Evolutionary conservation across 37 sponge, comb jelly and placozoan species (phyloP), one percentile per base, ranked within the genome.

Genomic region (Chondrosia reniformis): DNA sequence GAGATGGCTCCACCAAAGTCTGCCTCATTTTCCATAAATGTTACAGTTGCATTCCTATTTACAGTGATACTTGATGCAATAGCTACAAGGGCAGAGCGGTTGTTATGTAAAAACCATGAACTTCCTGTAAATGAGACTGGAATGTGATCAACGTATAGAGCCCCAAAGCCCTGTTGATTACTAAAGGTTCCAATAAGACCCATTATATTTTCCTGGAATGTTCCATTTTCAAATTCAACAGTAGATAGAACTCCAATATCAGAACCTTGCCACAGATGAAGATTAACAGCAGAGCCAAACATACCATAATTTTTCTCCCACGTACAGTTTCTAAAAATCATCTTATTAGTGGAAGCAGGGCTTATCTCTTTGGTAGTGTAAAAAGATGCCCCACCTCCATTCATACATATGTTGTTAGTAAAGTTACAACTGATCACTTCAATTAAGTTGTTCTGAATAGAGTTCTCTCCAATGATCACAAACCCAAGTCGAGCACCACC

Each of bases 331-430:
- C 46, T 55, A 59, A 85, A 76, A 10, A 38, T 6, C 25, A 85
- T 34, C 24, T 36, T 33, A 57, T 85, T 85, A 3, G 83, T 75
- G 15, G n/a, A 36, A 46, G 45, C 5, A 8, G 0, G 41, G 21
- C 57, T 55, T 0, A 78, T 37, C 3, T 46, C 45, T 3, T 39
- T 32, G 19, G 76, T 52, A 9, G 76, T 69, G 22, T 49, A 46
- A 25, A 76, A 63, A n/a, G 84, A 74, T 21, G 82, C 8, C 3
- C 84, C 88, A 13, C 84, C 88, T 36, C 84, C 88, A 65, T 79
- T 65, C 25, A 76, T 72, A 30, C 76, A 79, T 2, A 3, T 1
- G 36, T 30, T 21, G 66, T 65, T 80, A 0, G 0, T 2, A 2
- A 1, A 32, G 32, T 79, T 55, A 6, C 0, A 31, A 25, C 63